These are phyloP conservation scores for Dermolepida albohirtum DNA, from an alignment of 2,888 invertebrate genomes.

Conservation along the genomic window DNA sequence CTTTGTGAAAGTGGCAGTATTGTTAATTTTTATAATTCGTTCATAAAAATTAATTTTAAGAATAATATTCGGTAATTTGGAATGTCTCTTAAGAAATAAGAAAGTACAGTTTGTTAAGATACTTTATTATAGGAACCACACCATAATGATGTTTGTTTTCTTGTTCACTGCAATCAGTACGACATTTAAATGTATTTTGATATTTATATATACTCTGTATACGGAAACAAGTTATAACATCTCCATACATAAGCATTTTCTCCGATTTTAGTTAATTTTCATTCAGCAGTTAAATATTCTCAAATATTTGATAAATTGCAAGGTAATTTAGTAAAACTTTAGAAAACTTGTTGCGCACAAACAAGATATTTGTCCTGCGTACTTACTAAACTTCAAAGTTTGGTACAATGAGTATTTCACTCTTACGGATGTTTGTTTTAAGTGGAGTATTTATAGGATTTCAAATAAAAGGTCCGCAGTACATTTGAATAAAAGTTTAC, in stretches of 20 bases:
- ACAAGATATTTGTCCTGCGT: slow-evolving; percentile 36
- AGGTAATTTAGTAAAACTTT: slow-evolving; percentile 30
- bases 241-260: background rate
- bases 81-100: no score
- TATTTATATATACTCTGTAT: no score
- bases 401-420: slow-evolving; percentile 20
- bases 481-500: background rate
- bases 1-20: no score
- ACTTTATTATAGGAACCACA: no score
- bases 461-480: slow-evolving; percentile 6
- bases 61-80: no score
- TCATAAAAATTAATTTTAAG: no score
- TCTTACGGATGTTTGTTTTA: slow-evolving; percentile 29
- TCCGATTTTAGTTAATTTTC: background rate
- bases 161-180: no score
- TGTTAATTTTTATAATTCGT: no score
- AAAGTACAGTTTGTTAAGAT: no score
- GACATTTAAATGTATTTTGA: no score
- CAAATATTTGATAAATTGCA: slow-evolving; percentile 7
- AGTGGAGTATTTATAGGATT: slow-evolving; percentile 11
- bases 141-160: no score
- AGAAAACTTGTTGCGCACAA: slow-evolving; percentile 36
- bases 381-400: slow-evolving; percentile 33
- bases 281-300: background rate
- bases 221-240: no score